phyloP scores from a whole-genome alignment of 2,888 invertebrate genomes.

The Vannuccia rotundouncinata region DNA sequence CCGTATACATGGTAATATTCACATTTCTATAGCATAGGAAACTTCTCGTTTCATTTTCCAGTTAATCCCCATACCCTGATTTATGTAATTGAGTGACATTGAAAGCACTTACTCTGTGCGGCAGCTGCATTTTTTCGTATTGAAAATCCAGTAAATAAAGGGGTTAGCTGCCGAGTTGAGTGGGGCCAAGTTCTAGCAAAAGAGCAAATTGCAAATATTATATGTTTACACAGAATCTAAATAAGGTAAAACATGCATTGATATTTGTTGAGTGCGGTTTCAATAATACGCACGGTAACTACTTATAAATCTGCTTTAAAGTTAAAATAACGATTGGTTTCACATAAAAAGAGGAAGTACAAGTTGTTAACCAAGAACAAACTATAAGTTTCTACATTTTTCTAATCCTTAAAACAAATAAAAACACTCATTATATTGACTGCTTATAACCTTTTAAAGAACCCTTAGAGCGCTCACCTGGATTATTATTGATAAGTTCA shows the following conservation, averaged over 20 bases:
- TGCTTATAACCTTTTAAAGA: background rate
- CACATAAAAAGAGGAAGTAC: background rate
- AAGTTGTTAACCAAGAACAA: background rate
- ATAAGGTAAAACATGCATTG: too few species aligned
- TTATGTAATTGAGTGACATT: too few species aligned
- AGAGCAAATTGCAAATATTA: too few species aligned
- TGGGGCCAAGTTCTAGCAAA: slow-evolving; percentile 27
- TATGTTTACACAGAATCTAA: too few species aligned
- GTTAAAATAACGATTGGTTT: background rate
- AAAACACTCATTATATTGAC: background rate
- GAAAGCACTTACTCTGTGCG: background rate
- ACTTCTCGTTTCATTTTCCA: too few species aligned
- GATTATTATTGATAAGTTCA: background rate
- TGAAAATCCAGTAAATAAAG: slow-evolving; percentile 29
- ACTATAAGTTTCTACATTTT: background rate
- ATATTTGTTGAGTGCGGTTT: too few species aligned
- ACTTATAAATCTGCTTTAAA: too few species aligned
- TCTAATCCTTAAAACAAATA: background rate
- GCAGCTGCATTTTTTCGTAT: background rate
- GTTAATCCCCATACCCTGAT: too few species aligned
- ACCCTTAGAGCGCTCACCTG: background rate
- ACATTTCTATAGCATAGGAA: too few species aligned
- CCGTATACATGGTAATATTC: too few species aligned
- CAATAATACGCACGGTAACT: background rate
- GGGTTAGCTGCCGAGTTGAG: slow-evolving; percentile 29